Conservation (phyloP, 2,797 vertebrate species). For the Lates japonicus region DNA sequence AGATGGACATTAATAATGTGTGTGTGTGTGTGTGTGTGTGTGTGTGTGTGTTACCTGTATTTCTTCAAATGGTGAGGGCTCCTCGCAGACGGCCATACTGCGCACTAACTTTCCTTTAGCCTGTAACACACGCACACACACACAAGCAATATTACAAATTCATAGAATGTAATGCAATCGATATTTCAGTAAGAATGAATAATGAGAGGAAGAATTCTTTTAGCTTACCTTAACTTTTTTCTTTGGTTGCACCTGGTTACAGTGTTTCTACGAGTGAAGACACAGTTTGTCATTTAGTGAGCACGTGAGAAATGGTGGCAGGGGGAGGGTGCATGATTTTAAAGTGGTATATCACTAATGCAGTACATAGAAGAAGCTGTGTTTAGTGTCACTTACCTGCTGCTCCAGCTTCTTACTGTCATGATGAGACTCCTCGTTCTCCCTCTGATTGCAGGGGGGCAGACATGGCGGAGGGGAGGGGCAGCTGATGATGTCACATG, state of each 20-base stretch:
- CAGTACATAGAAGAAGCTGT: background rate
- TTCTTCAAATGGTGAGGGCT: constrained; percentile 85
- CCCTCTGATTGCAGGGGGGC: constrained; percentile 68
- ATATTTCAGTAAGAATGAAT: constrained; percentile 62
- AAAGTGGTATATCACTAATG: constrained; percentile 17
- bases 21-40: background rate
- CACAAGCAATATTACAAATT: constrained; percentile 59
- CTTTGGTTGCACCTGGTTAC: constrained; percentile 90
- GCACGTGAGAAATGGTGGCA: background rate
- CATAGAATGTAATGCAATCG: constrained; percentile 53
- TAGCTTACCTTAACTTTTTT: constrained; percentile 92
- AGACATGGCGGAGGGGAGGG: constrained; percentile 54
- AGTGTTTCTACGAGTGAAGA: constrained; percentile 82
- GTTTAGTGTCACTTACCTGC: constrained; percentile 69
- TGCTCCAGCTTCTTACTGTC: constrained; percentile 69
- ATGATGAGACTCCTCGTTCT: constrained; percentile 60
- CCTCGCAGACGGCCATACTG: constrained; percentile 93
- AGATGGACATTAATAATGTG: background rate
- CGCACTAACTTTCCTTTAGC: constrained; percentile 93
- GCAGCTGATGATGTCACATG: constrained; percentile 53
- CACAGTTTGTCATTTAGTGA: constrained; percentile 60
- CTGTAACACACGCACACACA: constrained; percentile 78
- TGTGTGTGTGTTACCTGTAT: constrained; percentile 84
- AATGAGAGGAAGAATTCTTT: constrained; percentile 65
- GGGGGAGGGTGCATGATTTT: constrained; percentile 21